Conservation (phyloP, 92 coral and sea anemone species). For the Galaxea fascicularis region DNA sequence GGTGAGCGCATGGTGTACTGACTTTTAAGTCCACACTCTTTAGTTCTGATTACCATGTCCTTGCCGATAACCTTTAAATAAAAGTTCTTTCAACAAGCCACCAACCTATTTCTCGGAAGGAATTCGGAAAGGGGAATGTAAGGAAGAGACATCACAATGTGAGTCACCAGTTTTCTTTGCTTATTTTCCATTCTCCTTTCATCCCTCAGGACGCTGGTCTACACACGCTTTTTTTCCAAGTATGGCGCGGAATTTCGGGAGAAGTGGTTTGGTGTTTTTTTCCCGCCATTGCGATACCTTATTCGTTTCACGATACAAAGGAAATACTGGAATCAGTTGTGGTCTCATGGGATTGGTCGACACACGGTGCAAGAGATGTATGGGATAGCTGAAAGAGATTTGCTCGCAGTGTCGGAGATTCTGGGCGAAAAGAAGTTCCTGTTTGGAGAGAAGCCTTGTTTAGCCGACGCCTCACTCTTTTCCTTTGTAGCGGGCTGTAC, state of each 20-base stretch:
- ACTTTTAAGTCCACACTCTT: too few species aligned
- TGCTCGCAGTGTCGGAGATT: slow-evolving; percentile 60
- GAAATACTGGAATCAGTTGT: slow-evolving; percentile 12
- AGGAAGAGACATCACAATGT: too few species aligned
- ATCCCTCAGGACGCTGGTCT: slow-evolving; percentile 63
- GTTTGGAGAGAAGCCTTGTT: slow-evolving; percentile 75
- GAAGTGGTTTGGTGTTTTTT: slow-evolving; percentile 1
- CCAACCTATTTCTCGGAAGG: too few species aligned
- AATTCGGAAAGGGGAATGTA: too few species aligned
- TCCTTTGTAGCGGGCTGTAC: slow-evolving; percentile 53
- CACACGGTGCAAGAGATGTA: slow-evolving; percentile 74
- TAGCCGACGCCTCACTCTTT: slow-evolving; percentile 71
- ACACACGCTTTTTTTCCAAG: slow-evolving; percentile 68
- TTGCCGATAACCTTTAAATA: too few species aligned
- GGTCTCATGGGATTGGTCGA: slow-evolving; percentile 81
- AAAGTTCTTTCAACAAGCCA: too few species aligned
- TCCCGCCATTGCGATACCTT: slow-evolving; percentile 46
- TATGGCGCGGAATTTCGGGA: slow-evolving; percentile 43
- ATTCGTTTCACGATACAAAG: slow-evolving; percentile 37
- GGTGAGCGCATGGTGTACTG: too few species aligned
- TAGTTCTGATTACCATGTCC: too few species aligned
- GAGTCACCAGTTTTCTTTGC: too few species aligned
- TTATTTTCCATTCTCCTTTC: neutral
- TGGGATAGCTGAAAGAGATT: slow-evolving; percentile 67
- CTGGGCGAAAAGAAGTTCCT: slow-evolving; percentile 75